Percentiles rank a stretch among this genome's conserved stretches.
Evolutionary conservation across 2,888 invertebrate species (phyloP).

Genomic region (Graphium colonna): DNA sequence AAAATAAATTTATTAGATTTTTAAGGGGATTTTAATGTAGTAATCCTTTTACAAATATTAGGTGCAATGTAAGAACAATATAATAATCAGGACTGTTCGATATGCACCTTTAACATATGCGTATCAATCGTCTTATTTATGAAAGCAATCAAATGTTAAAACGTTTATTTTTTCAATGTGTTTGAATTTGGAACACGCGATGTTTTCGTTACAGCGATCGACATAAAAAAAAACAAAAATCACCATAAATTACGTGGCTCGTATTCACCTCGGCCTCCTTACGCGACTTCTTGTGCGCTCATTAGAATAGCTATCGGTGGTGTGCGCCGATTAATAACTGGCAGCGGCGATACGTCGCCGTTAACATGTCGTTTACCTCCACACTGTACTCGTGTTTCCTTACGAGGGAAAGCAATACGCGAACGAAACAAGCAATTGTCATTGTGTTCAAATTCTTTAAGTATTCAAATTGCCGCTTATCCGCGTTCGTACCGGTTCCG

Average conservation of each 20-base stretch:
- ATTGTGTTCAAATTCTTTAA: constrained; percentile 49
- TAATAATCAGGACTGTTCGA: too few relatives aligned
- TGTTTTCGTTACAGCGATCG: too few relatives aligned
- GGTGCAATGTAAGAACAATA: too few relatives aligned
- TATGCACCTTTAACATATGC: too few relatives aligned
- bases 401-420: constrained; percentile 50
- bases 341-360: constrained; percentile 60
- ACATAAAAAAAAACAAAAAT: too few relatives aligned
- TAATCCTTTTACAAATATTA: too few relatives aligned
- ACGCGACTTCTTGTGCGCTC: constrained; percentile 53
- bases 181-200: too few relatives aligned
- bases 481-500: constrained; percentile 51
- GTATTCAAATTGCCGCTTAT: constrained; percentile 64
- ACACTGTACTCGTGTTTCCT: constrained; percentile 46
- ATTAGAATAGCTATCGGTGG: constrained; percentile 78
- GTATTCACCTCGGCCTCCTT: constrained; percentile 73
- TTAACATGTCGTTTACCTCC: constrained; percentile 77
- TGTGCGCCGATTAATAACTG: constrained; percentile 74
- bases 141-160: too few relatives aligned
- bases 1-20: too few relatives aligned
- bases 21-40: too few relatives aligned
- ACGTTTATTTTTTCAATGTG: too few relatives aligned
- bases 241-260: constrained; percentile 45
- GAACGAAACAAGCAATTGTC: constrained; percentile 38
- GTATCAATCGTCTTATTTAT: too few relatives aligned